Percentiles rank a stretch among this genome's conserved stretches.
Evolutionary conservation across 2,888 invertebrate genomes (phyloP).

Genomic region (Ormyrus nitidulus): DNA sequence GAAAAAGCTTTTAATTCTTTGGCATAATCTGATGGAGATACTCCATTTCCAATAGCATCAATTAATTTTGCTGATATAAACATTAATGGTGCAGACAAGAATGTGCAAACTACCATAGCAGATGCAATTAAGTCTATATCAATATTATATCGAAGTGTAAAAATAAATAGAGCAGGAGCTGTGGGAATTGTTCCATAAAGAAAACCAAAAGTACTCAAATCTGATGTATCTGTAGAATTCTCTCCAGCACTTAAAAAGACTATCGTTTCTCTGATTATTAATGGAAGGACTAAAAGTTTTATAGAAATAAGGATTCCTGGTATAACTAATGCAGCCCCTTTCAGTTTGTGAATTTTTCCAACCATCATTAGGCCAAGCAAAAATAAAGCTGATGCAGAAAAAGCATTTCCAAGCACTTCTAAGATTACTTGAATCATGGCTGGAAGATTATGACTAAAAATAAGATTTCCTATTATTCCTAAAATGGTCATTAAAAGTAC

Average conservation of each 20-base stretch:
- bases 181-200: conserved; percentile 97
- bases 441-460: conserved; percentile 88
- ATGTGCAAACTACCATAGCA: conserved; percentile 95
- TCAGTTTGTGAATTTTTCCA: conserved; percentile 88
- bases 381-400: conserved; percentile 94
- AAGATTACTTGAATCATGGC: conserved; percentile 85
- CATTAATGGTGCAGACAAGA: conserved; percentile 95
- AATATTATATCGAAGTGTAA: conserved; percentile 90
- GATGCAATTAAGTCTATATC: conserved; percentile 94
- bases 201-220: conserved; percentile 94
- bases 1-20: conserved; percentile 87
- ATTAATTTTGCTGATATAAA: conserved; percentile 96
- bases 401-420: conserved; percentile 89
- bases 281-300: conserved; percentile 90
- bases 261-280: conserved; percentile 91
- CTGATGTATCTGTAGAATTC: conserved; percentile 85
- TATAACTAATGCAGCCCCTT: conserved; percentile 86
- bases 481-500: conserved; percentile 94
- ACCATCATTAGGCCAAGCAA: conserved; percentile 94
- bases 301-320: conserved; percentile 92
- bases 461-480: conserved; percentile 89
- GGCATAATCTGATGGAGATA: conserved; percentile 85
- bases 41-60: conserved; percentile 66
- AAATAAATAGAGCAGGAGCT: conserved; percentile 97
- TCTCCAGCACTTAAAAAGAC: conserved; percentile 84